A percentile compares a stretch with the other conserved stretches of the same genome.
These are phyloP conservation scores for Astreopora myriophthalma DNA, from an alignment of 64 coral and sea anemone genomes.

Conservation along the genomic window DNA sequence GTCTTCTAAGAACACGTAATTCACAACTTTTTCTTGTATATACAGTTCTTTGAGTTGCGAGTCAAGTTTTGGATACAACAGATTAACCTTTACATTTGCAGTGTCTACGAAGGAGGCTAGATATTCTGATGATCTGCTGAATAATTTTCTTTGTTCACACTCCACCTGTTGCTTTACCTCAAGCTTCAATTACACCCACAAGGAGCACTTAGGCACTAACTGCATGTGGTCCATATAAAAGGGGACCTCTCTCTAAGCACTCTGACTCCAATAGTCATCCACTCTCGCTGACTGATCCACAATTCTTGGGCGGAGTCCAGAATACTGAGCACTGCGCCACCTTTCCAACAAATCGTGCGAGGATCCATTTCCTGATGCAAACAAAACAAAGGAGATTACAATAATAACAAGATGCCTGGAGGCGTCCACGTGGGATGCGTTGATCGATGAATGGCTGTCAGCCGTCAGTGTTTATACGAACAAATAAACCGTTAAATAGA, in stretches of 20 bases:
- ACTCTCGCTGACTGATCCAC: constrained; percentile 96
- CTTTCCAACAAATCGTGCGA: constrained; percentile 94
- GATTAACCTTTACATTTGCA: too few species aligned
- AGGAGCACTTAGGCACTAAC: not conserved
- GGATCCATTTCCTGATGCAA: constrained; percentile 91
- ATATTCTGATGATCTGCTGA: not conserved
- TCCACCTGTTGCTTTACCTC: not conserved
- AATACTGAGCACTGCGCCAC: constrained; percentile 92
- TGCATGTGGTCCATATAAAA: constrained; percentile 86
- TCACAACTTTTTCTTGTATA: too few species aligned
- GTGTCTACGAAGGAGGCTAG: too few species aligned
- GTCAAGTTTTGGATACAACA: too few species aligned
- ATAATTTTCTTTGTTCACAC: too few species aligned
- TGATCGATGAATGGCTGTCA: too few species aligned
- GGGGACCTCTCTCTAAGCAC: constrained; percentile 88
- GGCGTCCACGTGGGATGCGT: too few species aligned
- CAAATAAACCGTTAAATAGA: too few species aligned
- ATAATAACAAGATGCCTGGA: too few species aligned
- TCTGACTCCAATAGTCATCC: constrained; percentile 87
- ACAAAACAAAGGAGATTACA: not conserved
- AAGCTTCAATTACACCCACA: not conserved
- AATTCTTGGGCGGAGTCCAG: constrained; percentile 95
- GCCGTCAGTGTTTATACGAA: too few species aligned
- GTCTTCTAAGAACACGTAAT: too few species aligned
- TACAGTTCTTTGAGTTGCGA: too few species aligned